Percentiles rank a stretch among this genome's conserved stretches.
These are phyloP conservation scores for Pachypeltis micranthus DNA, from an alignment of 1,140 invertebrate genomes.

Conservation along the genomic window DNA sequence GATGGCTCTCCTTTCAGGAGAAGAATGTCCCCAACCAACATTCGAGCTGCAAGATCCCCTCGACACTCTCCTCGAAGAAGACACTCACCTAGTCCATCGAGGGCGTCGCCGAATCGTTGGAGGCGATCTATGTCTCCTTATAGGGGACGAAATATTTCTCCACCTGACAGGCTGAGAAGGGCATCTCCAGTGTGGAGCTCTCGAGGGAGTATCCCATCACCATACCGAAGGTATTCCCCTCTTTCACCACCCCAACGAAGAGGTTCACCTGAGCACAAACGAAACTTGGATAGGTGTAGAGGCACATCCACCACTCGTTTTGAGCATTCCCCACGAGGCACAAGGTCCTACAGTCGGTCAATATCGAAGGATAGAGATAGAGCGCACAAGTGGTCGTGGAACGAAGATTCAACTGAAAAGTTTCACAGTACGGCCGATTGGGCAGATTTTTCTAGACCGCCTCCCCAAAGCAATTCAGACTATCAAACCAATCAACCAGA, in stretches of 20 bases:
- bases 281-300: not conserved
- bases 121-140: not conserved
- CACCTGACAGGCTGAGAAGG: not conserved
- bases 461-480: not conserved
- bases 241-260: not conserved
- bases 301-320: not conserved
- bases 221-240: not conserved
- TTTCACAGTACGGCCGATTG: not conserved
- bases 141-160: not conserved
- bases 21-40: not conserved
- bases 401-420: not conserved
- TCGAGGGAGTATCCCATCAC: not conserved
- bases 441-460: not conserved
- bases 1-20: constrained; percentile 11
- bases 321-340: not conserved
- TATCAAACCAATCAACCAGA: constrained; percentile 30
- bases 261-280: not conserved
- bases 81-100: not conserved
- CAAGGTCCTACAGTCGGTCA: not conserved
- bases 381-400: constrained; percentile 8
- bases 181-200: not conserved
- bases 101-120: too few relatives aligned
- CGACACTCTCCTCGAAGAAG: constrained; percentile 6
- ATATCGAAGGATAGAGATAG: not conserved
- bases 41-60: not conserved